These are phyloP conservation scores for Heliconius sara DNA, from an alignment of 2,888 invertebrate genomes.

Conservation along the genomic window DNA sequence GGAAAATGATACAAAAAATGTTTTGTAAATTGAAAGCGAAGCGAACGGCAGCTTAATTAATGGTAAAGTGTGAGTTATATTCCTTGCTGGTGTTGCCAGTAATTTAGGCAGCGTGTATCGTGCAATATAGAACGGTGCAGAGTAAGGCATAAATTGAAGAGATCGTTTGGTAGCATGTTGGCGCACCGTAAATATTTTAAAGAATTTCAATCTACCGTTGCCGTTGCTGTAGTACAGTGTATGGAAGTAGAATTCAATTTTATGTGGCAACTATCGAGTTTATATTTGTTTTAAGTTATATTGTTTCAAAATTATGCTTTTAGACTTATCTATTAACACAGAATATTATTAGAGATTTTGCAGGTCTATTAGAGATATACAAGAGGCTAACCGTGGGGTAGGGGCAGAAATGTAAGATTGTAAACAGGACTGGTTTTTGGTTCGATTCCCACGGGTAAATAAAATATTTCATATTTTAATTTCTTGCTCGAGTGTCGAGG, in stretches of 20 bases:
- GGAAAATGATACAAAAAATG: constrained; percentile 69
- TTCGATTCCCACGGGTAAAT: no score
- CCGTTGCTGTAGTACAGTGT: constrained; percentile 26
- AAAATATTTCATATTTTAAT: no score
- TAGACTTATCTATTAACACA: neutral
- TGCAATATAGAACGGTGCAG: constrained; percentile 47
- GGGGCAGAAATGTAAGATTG: no score
- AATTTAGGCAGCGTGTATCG: constrained; percentile 48
- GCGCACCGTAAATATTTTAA: constrained; percentile 45
- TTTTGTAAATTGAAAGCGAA: constrained; percentile 63
- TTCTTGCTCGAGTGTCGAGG: no score
- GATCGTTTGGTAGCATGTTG: constrained; percentile 47
- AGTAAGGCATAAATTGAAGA: constrained; percentile 48
- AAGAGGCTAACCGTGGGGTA: no score
- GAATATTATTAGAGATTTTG: neutral
- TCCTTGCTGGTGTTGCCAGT: constrained; percentile 46
- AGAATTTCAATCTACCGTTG: constrained; percentile 43
- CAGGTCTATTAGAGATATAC: no score
- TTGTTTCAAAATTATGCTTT: neutral
- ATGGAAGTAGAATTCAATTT: constrained; percentile 35
- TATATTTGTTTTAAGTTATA: constrained; percentile 14
- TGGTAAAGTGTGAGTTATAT: constrained; percentile 49
- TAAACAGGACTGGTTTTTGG: no score
- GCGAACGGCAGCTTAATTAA: constrained; percentile 51
- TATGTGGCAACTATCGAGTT: constrained; percentile 16